phyloP scores from a whole-genome alignment of 2,113 vertebrate species.

The Poeciliopsis occidentalis region DNA sequence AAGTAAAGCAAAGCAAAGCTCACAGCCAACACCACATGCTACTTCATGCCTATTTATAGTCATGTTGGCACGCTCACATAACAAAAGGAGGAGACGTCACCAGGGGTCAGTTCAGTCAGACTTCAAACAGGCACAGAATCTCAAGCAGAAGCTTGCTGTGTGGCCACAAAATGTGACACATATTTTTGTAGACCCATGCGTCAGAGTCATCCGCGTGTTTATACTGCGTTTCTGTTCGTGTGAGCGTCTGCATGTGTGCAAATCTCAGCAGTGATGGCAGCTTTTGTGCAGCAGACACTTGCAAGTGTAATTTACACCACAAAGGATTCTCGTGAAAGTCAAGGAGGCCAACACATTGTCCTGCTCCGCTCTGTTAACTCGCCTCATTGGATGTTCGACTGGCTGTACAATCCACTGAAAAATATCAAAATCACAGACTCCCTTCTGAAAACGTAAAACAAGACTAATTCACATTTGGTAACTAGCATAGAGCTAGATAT shows the following conservation, averaged over 20 bases:
- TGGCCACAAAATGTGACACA: background rate
- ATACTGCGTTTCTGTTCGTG: background rate
- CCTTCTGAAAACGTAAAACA: background rate
- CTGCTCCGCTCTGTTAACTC: background rate
- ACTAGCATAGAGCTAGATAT: background rate
- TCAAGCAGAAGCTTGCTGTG: conserved; percentile 20
- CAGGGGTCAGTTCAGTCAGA: conserved; percentile 34
- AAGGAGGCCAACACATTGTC: background rate
- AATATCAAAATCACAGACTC: background rate
- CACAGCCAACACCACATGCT: conserved; percentile 37
- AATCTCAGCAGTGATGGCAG: no score
- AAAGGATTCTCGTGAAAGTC: background rate
- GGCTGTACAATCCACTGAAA: background rate
- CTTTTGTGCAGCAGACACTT: background rate
- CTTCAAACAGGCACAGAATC: conserved; percentile 32
- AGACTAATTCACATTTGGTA: background rate
- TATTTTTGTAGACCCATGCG: conserved; percentile 2
- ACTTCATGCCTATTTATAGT: conserved; percentile 59
- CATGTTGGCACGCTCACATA: conserved; percentile 21
- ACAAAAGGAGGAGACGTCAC: conserved; percentile 36
- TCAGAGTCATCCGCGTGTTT: conserved; percentile 8
- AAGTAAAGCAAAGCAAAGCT: conserved; percentile 30
- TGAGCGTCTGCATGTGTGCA: background rate
- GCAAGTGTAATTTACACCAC: background rate
- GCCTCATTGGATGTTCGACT: background rate